These are phyloP conservation scores for Stenopsyche tienmushanensis DNA, from an alignment of 1,140 invertebrate genomes.

Conservation along the genomic window DNA sequence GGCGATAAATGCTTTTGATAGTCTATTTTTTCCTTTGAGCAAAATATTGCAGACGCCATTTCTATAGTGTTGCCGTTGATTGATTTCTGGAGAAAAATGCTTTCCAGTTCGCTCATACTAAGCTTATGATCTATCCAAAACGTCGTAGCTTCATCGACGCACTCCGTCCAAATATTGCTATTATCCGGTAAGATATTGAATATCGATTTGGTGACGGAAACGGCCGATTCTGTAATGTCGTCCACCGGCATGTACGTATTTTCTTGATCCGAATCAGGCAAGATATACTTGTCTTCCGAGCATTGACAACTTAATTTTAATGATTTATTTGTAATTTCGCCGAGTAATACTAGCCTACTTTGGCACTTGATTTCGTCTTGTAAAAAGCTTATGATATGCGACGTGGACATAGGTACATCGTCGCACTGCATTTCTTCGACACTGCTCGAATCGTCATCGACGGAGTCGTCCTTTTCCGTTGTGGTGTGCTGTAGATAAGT, in stretches of 20 bases:
- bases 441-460: neutral
- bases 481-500: neutral
- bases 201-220: conserved; percentile 21
- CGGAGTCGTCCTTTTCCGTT: neutral
- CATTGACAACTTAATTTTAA: conserved; percentile 1
- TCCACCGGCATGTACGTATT: neutral
- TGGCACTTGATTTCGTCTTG: neutral
- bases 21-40: conserved; percentile 33
- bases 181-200: conserved; percentile 25
- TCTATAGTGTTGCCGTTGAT: conserved; percentile 41
- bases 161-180: conserved; percentile 28
- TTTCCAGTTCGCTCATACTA: conserved; percentile 51
- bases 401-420: neutral
- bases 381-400: neutral
- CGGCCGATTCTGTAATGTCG: conserved; percentile 15
- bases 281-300: neutral
- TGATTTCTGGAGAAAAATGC: conserved; percentile 50
- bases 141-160: conserved; percentile 44
- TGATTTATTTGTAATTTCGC: neutral
- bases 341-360: neutral
- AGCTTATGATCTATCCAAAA: conserved; percentile 56
- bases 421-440: too few relatives aligned
- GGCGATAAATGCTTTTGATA: conserved; percentile 38
- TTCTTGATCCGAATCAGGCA: neutral
- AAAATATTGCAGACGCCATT: conserved; percentile 36